Percentiles rank a stretch among this genome's conserved stretches.
Conservation (phyloP, 2,797 vertebrate species). For the Leuciscus waleckii region DNA sequence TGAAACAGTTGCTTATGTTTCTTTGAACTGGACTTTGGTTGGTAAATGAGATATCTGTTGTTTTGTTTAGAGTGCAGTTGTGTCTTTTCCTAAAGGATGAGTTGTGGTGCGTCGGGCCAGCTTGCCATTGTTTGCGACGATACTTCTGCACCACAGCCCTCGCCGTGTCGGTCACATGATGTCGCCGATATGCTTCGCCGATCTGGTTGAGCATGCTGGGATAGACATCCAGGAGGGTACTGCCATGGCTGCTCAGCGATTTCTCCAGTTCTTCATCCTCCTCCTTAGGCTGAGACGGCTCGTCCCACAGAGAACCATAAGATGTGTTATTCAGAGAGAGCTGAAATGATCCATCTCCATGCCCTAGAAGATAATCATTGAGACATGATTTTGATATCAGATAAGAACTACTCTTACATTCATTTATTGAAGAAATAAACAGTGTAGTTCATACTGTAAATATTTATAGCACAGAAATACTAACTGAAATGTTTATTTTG, state of each 20-base stretch:
- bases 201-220: conserved; percentile 75
- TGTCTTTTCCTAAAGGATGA: background rate
- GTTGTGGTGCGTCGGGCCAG: background rate
- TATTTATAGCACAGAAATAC: background rate
- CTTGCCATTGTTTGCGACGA: conserved; percentile 62
- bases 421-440: background rate
- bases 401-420: background rate
- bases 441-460: background rate
- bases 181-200: conserved; percentile 63
- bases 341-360: conserved; percentile 33
- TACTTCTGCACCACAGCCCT: conserved; percentile 72
- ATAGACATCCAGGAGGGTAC: conserved; percentile 73
- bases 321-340: conserved; percentile 54
- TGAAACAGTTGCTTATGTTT: background rate
- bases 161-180: conserved; percentile 60
- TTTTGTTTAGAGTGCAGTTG: conserved; percentile 16
- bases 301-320: conserved; percentile 33
- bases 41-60: background rate
- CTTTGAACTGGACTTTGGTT: background rate
- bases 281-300: conserved; percentile 67
- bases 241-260: conserved; percentile 69
- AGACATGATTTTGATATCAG: background rate
- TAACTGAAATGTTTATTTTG: background rate
- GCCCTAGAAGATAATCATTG: conserved; percentile 21
- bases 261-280: conserved; percentile 73